Percentiles rank a stretch among this genome's conserved stretches.
phyloP scores from a whole-genome alignment of 2,888 invertebrate species.

The Rhamnusium bicolor region DNA sequence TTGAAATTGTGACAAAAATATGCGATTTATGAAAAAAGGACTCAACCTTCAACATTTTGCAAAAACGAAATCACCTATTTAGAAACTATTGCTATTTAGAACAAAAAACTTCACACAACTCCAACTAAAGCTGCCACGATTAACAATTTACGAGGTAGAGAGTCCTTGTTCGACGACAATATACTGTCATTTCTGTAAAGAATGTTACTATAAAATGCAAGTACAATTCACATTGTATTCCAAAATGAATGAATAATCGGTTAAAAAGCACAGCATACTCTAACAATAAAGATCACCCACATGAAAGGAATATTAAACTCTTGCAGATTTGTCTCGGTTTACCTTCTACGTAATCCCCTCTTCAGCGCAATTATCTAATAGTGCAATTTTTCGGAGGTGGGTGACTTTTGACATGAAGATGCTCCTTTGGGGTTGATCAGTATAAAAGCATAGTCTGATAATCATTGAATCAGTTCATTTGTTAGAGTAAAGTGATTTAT shows the following conservation, averaged over 20 bases:
- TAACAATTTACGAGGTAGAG: neutral
- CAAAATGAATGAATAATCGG: slow-evolving; percentile 6
- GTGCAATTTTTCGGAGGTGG: slow-evolving; percentile 46
- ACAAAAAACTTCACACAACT: neutral
- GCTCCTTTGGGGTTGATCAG: slow-evolving; percentile 41
- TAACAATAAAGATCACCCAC: slow-evolving; percentile 13
- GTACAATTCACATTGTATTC: neutral
- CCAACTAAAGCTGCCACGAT: neutral
- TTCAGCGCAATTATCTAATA: slow-evolving; percentile 37
- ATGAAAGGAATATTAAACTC: slow-evolving; percentile 10
- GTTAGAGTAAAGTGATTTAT: neutral
- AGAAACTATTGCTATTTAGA: neutral
- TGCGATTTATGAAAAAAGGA: neutral
- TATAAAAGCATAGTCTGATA: slow-evolving; percentile 46
- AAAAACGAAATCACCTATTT: neutral
- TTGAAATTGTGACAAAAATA: no score
- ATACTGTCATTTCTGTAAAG: neutral
- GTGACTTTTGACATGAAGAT: slow-evolving; percentile 41
- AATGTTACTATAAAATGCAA: neutral
- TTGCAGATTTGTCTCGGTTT: slow-evolving; percentile 32
- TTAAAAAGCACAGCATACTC: neutral
- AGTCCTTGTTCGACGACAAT: slow-evolving; percentile 13
- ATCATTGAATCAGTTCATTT: slow-evolving; percentile 30
- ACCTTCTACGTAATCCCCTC: slow-evolving; percentile 33
- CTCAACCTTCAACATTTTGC: neutral